Evolutionary conservation across 2,797 vertebrate genomes (phyloP).

Genomic region (Tragopan temminckii): DNA sequence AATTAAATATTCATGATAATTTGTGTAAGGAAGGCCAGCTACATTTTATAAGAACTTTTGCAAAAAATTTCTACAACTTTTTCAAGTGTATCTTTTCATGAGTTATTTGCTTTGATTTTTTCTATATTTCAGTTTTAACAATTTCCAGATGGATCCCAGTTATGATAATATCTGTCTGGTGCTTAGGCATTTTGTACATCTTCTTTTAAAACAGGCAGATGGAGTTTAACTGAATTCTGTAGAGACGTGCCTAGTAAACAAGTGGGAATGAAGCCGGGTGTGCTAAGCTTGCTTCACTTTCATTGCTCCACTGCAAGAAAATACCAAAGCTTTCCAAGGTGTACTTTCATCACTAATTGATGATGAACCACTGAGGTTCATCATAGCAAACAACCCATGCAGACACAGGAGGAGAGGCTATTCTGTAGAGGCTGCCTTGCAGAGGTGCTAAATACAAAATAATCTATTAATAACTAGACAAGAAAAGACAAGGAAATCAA

Average conservation of each 20-base stretch:
- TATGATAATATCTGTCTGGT: neutral
- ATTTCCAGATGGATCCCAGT: neutral
- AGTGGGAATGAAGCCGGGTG: neutral
- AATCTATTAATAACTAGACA: neutral
- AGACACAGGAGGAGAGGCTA: neutral
- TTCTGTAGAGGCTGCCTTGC: neutral
- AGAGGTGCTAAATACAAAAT: neutral
- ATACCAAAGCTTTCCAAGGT: neutral
- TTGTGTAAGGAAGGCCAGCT: neutral
- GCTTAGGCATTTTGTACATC: neutral
- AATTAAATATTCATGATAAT: neutral
- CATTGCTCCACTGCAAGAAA: neutral
- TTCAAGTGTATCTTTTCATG: neutral
- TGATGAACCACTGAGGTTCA: neutral
- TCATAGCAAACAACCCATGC: neutral
- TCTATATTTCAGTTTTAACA: constrained; percentile 7
- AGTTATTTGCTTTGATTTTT: neutral
- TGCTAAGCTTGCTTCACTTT: neutral
- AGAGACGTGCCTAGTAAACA: neutral
- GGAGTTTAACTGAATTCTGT: neutral
- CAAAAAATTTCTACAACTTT: neutral
- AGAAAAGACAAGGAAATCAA: neutral
- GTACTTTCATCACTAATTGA: neutral
- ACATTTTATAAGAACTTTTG: neutral
- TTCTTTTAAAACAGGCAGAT: constrained; percentile 30